Conservation (phyloP, 2,797 vertebrate genomes). For the Sebastolobus altivelis region DNA sequence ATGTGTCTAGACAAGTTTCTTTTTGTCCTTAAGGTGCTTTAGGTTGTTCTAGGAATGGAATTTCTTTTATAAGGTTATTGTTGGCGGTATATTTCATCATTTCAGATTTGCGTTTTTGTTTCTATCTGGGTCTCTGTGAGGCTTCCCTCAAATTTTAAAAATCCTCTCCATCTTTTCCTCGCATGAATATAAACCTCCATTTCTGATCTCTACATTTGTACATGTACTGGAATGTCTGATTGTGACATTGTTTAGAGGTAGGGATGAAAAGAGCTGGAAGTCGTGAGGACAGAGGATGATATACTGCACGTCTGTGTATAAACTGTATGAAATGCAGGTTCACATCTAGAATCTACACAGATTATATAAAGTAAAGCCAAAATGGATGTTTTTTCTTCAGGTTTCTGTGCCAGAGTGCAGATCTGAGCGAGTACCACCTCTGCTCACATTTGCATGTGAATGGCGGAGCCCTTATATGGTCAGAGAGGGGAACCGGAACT, state of each 20-base stretch:
- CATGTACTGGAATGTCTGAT: neutral
- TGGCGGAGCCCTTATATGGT: constrained; percentile 70
- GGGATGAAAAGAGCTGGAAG: too few species aligned
- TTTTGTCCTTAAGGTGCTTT: neutral
- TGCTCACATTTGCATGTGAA: constrained; percentile 46
- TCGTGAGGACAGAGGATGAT: too few species aligned
- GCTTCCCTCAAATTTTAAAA: neutral
- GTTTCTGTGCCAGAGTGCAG: constrained; percentile 15
- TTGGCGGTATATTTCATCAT: neutral
- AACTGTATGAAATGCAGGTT: neutral
- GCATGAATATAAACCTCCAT: neutral
- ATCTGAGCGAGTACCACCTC: constrained; percentile 26
- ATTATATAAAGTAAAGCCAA: constrained; percentile 1
- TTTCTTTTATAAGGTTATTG: neutral
- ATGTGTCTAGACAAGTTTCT: neutral
- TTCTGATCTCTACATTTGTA: neutral
- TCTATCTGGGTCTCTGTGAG: neutral
- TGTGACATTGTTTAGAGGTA: neutral
- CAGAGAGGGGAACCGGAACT: constrained; percentile 73
- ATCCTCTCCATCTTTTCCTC: neutral
- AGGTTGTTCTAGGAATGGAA: neutral
- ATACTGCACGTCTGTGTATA: neutral
- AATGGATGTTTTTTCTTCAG: constrained; percentile 5
- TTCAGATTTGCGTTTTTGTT: neutral
- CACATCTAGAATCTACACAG: neutral